phyloP scores from a whole-genome alignment of 2,797 vertebrate species.

The Sebastiscus tertius region DNA sequence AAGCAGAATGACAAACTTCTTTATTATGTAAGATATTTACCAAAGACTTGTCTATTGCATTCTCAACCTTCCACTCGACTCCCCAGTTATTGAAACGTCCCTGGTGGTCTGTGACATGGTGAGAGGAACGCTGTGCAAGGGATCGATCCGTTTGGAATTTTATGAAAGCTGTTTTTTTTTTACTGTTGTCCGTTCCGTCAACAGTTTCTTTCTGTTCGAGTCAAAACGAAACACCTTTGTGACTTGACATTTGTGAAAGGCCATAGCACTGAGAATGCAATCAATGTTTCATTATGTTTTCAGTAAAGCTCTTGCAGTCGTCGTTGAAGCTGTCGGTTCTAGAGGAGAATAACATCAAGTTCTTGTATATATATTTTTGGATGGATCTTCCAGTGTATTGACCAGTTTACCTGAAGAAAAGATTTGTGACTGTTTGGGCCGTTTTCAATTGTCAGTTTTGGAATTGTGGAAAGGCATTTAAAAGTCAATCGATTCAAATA shows the following conservation, averaged over 20 bases:
- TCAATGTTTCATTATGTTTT: slow-evolving; percentile 50
- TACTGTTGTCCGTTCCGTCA: not conserved
- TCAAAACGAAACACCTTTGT: slow-evolving; percentile 32
- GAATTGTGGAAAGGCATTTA: not conserved
- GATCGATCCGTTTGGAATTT: slow-evolving; percentile 31
- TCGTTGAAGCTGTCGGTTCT: not conserved
- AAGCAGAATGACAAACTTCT: not conserved
- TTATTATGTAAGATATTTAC: not conserved
- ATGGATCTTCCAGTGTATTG: not conserved
- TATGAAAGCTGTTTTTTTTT: slow-evolving; percentile 38
- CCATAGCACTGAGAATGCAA: slow-evolving; percentile 28
- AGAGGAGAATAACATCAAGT: not conserved
- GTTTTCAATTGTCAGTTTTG: not conserved
- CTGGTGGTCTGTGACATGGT: not conserved
- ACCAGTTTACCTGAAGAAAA: not conserved
- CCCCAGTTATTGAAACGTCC: not conserved
- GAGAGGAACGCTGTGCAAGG: not conserved
- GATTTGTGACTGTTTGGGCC: not conserved
- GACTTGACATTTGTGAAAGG: slow-evolving; percentile 60
- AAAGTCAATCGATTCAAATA: not conserved
- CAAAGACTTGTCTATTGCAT: not conserved
- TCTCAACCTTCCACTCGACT: not conserved
- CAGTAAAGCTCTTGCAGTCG: slow-evolving; percentile 4
- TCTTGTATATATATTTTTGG: not conserved
- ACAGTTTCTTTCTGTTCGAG: slow-evolving; percentile 10